Evolutionary conservation across 1,140 invertebrate genomes (phyloP), one percentile per base, ranked within the genome.

Genomic region (Thalassaphorura encarpata): DNA sequence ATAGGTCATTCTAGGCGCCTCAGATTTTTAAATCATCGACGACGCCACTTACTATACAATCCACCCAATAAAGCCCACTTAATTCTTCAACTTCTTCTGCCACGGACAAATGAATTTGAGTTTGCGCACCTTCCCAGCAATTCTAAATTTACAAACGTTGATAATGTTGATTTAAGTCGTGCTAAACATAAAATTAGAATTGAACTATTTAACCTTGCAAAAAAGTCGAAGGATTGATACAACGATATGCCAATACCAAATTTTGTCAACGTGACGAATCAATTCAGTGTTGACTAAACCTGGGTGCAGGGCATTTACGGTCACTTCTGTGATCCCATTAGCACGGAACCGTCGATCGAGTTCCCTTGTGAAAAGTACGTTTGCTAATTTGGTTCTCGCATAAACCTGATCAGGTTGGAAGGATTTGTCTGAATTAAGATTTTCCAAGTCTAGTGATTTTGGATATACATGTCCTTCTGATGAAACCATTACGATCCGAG

Each of bases 321-420:
- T 43, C 5, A 57, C 46, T 4, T 31, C 52, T 27, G 24, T 47
- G 19, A 47, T 47, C n/a, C 64, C 69, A 15, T 54, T 39, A 19
- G 74, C 83, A 13, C 81, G 78, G 21, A 47, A 18, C 56, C 83
- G 76, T 59, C 81, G 77, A 0, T 87, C 83, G 54, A 94, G 68
- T 71, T 93, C 89, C 43, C 79, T 75, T 0, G 85, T 84, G 69
- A 92, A 92, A 19, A 85, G 80, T 50, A 95, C 84, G 64, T 91
- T 89, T 1, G 86, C 87, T 64, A 88, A 84, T 70, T 95, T 94
- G 0, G 87, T 88, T 1, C 82, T 81, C 62, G 86, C 87, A 63
- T 89, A 89, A 3, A 86, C 67, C 59, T 84, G 86, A 0, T 74
- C 77, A 4, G 77, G 80, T 0, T 85, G 79, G 28, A 81, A 73